Evolutionary conservation across 2,797 vertebrate genomes (phyloP).

Genomic region (Tangara arthus): DNA sequence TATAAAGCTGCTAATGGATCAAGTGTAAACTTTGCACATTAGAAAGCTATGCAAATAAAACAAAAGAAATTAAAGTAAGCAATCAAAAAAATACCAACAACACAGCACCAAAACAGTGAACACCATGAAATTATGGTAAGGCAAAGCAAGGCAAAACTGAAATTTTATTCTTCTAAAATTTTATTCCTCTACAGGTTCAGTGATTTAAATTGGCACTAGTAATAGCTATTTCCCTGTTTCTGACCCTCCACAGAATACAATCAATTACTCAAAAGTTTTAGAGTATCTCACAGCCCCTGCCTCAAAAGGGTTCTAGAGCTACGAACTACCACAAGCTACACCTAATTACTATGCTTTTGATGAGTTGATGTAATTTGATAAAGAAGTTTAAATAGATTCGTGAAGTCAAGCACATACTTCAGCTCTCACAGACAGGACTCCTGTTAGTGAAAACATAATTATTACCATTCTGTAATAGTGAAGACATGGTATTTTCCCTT

Average conservation of each 20-base stretch:
- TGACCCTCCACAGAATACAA: background rate
- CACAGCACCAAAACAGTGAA: background rate
- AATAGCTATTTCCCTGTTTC: background rate
- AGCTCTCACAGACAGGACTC: background rate
- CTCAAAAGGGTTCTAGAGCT: background rate
- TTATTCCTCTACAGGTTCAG: background rate
- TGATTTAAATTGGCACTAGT: background rate
- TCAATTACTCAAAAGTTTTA: background rate
- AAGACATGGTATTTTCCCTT: slow-evolving; percentile 39
- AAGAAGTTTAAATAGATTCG: background rate
- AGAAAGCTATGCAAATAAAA: background rate
- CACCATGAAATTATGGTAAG: background rate
- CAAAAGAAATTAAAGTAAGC: background rate
- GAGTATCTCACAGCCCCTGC: background rate
- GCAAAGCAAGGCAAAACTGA: background rate
- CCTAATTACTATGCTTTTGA: background rate
- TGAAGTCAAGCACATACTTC: background rate
- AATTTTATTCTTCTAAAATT: background rate
- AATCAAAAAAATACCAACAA: background rate
- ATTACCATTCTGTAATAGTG: background rate
- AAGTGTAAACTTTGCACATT: background rate
- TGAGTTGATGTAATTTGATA: background rate
- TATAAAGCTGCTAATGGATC: background rate
- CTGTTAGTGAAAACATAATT: background rate
- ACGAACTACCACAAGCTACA: background rate